A percentile compares a stretch with the other conserved stretches of the same genome.
Evolutionary conservation across 2,797 vertebrate species (phyloP).

Genomic region (Todus mexicanus): DNA sequence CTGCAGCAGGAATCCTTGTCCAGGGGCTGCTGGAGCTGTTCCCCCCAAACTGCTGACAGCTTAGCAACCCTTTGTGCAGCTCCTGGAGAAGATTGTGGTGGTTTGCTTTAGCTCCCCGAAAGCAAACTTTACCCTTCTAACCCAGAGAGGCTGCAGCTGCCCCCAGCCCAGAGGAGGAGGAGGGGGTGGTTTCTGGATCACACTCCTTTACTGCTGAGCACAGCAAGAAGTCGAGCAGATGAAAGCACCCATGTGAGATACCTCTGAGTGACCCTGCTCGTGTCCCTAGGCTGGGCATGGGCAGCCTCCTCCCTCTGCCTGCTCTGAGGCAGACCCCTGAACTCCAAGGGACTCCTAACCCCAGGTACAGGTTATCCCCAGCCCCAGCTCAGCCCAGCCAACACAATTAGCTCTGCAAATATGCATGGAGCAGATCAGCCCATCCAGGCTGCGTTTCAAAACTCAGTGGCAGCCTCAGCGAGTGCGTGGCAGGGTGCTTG

Average conservation of each 20-base stretch:
- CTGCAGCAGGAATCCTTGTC: background rate
- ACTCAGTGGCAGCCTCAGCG: background rate
- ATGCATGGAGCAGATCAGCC: accelerated
- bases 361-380: background rate
- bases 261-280: background rate
- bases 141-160: background rate
- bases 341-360: accelerated
- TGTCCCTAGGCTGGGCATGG: background rate
- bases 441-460: background rate
- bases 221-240: background rate
- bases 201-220: background rate
- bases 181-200: background rate
- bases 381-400: background rate
- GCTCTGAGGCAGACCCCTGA: background rate
- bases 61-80: background rate
- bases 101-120: background rate
- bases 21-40: background rate
- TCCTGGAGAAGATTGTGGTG: background rate
- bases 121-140: background rate
- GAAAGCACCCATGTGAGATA: background rate
- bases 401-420: background rate
- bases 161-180: background rate
- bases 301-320: background rate
- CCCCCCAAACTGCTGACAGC: background rate
- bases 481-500: background rate